These are phyloP conservation scores for Trichechus manatus DNA, from an alignment of 2,113 vertebrate species.

Conservation along the genomic window DNA sequence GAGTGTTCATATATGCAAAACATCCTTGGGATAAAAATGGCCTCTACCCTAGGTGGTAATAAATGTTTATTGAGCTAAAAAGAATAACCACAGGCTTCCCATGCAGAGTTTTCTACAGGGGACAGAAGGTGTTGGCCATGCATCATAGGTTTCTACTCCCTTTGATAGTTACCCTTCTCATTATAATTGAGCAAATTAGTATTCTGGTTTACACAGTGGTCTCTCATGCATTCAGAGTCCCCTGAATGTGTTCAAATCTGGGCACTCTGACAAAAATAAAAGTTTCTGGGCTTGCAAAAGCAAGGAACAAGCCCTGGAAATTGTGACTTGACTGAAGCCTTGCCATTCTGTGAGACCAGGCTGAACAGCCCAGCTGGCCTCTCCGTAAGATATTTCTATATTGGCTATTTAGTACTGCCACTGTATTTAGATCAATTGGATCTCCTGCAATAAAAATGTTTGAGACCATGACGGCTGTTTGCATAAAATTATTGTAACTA, in stretches of 20 bases:
- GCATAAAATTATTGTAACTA: conserved; percentile 61
- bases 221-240: not conserved
- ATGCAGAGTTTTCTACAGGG: not conserved
- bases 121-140: not conserved
- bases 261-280: conserved; percentile 61
- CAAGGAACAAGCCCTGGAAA: conserved; percentile 53
- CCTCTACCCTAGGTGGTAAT: not conserved
- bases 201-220: not conserved
- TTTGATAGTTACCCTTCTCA: conserved; percentile 6
- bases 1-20: conserved; percentile 25
- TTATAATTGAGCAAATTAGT: conserved; percentile 14
- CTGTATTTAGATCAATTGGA: conserved; percentile 67
- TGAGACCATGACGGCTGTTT: not conserved
- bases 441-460: conserved; percentile 49
- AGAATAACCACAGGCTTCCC: not conserved
- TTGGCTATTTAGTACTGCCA: conserved; percentile 22
- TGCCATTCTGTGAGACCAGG: conserved; percentile 46
- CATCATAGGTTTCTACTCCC: not conserved
- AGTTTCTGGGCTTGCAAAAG: conserved; percentile 54
- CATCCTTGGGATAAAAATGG: not conserved
- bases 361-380: conserved; percentile 31
- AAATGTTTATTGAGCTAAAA: conserved; percentile 34
- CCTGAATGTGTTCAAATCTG: conserved; percentile 10
- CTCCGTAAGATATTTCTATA: conserved; percentile 50
- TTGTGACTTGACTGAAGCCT: conserved; percentile 48